These are phyloP conservation scores for Tholera decimalis DNA, from an alignment of 2,888 invertebrate species.

Conservation along the genomic window DNA sequence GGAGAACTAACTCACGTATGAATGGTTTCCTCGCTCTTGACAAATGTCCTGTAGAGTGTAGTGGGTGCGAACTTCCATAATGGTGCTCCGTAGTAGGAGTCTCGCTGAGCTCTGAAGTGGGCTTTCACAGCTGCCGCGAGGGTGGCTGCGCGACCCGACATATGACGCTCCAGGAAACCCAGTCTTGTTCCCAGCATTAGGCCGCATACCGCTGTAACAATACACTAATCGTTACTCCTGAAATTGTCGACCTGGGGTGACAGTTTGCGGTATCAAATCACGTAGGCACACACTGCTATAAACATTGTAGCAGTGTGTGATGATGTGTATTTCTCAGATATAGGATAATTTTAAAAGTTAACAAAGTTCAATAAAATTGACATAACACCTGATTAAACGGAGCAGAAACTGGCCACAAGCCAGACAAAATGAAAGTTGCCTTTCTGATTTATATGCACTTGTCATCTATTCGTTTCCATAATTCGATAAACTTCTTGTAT, in stretches of 20 bases:
- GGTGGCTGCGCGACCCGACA: conserved; percentile 92
- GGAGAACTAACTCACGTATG: conserved; percentile 92
- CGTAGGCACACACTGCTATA: too few relatives aligned
- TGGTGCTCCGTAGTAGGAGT: conserved; percentile 96
- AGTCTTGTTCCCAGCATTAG: conserved; percentile 95
- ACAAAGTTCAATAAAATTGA: background rate
- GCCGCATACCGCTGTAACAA: conserved; percentile 93
- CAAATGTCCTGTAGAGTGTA: conserved; percentile 93
- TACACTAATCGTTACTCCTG: background rate
- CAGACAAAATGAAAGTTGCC: conserved; percentile 21
- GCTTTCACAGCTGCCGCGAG: conserved; percentile 94
- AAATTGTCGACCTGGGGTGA: background rate
- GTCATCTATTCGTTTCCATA: background rate
- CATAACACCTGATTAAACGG: background rate
- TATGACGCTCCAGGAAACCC: conserved; percentile 93
- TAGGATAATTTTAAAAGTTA: background rate
- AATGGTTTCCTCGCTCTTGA: conserved; percentile 94
- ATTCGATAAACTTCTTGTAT: background rate
- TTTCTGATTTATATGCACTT: background rate
- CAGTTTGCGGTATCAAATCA: background rate
- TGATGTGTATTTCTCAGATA: background rate
- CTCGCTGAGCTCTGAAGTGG: conserved; percentile 95
- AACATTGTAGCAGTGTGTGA: background rate
- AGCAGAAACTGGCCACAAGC: conserved; percentile 5
- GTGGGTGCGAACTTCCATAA: conserved; percentile 96